Percentiles rank a stretch among this genome's conserved stretches.
phyloP scores from a whole-genome alignment of 2,888 invertebrate species.

The Acronicta psi region DNA sequence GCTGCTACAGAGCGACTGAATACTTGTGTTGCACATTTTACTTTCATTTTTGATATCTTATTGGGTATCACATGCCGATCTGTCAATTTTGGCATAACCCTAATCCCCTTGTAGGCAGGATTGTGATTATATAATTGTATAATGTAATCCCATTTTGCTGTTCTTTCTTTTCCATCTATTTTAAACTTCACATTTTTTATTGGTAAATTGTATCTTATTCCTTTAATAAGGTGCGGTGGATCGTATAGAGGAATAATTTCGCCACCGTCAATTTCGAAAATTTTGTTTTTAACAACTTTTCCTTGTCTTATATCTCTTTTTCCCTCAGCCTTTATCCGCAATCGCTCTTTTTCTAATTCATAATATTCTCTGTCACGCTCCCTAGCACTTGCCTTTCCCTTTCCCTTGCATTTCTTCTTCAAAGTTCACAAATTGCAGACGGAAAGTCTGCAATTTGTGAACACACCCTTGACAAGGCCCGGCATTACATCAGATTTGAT shows the following conservation, averaged over 20 bases:
- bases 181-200: background rate
- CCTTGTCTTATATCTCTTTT: too few relatives aligned
- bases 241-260: background rate
- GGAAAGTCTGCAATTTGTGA: too few relatives aligned
- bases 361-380: too few relatives aligned
- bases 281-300: too few relatives aligned
- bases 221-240: background rate
- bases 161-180: slow-evolving; percentile 6
- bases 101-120: slow-evolving; percentile 9
- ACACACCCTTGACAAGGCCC: too few relatives aligned
- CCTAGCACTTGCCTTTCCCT: background rate
- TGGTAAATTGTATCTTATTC: background rate
- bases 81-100: slow-evolving; percentile 7
- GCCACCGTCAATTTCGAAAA: background rate
- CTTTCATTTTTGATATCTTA: slow-evolving; percentile 46
- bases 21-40: slow-evolving; percentile 52
- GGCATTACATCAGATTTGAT: too few relatives aligned
- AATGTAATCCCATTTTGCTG: slow-evolving; percentile 18
- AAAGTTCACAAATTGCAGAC: too few relatives aligned
- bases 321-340: too few relatives aligned
- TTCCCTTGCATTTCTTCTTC: too few relatives aligned
- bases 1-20: slow-evolving; percentile 53
- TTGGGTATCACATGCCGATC: background rate
- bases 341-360: too few relatives aligned
- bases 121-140: slow-evolving; percentile 9